Percentiles rank a stretch among this genome's conserved stretches.
Evolutionary conservation across 2,888 invertebrate species (phyloP).

Genomic region (Sarcophaga carnaria): DNA sequence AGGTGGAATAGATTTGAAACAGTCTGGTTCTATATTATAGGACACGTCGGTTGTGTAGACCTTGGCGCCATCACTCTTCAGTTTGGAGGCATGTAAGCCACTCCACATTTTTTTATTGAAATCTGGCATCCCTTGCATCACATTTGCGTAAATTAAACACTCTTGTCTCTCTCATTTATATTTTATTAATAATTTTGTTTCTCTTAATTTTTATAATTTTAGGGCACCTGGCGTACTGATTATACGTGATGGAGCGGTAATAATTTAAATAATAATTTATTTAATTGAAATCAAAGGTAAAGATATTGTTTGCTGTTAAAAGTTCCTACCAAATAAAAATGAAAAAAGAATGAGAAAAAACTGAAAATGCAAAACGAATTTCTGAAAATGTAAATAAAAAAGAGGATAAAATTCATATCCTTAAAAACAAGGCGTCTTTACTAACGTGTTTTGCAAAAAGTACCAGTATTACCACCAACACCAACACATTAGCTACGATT

Average conservation of each 20-base stretch:
- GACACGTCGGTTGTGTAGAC: no score
- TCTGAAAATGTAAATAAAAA: neutral
- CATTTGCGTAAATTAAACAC: no score
- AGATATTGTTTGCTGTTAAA: slow-evolving; percentile 18
- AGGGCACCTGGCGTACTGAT: slow-evolving; percentile 96
- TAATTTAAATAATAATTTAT: slow-evolving; percentile 82
- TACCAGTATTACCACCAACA: neutral
- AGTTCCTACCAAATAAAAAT: slow-evolving; percentile 50
- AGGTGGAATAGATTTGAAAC: no score
- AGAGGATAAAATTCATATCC: neutral
- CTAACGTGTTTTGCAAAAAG: slow-evolving; percentile 6
- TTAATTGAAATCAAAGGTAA: slow-evolving; percentile 76
- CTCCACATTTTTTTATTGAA: no score
- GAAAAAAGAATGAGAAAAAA: slow-evolving; percentile 11
- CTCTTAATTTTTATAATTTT: slow-evolving; percentile 49
- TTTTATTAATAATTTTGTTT: neutral
- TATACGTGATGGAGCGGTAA: slow-evolving; percentile 91
- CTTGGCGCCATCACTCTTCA: no score
- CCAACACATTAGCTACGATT: neutral
- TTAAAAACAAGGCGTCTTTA: slow-evolving; percentile 27
- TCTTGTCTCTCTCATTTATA: neutral
- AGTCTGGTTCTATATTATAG: no score
- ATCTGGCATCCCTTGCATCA: no score
- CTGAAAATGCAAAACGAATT: slow-evolving; percentile 2
- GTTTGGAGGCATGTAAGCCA: no score